phyloP scores from a whole-genome alignment of 2,113 vertebrate species.

The Delphinapterus leucas region DNA sequence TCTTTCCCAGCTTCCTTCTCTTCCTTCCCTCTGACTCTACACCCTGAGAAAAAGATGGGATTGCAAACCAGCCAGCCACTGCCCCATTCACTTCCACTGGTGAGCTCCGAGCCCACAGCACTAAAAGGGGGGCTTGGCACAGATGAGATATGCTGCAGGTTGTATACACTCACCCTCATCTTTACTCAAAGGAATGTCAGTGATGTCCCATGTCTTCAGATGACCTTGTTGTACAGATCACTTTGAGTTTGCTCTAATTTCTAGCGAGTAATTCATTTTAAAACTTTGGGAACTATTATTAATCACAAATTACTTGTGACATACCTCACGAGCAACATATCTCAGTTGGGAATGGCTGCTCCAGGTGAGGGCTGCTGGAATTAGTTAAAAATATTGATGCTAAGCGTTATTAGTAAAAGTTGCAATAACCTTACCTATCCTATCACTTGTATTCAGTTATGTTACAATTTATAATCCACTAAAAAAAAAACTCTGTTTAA shows the following conservation, averaged over 20 bases:
- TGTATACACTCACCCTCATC: neutral
- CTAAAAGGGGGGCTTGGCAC: neutral
- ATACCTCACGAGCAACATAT: neutral
- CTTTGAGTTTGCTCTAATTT: conserved; percentile 11
- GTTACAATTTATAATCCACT: neutral
- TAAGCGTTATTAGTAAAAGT: neutral
- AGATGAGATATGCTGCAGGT: neutral
- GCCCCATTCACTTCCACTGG: neutral
- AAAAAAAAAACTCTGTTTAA: neutral
- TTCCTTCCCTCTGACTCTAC: neutral
- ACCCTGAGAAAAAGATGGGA: neutral
- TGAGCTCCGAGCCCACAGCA: neutral
- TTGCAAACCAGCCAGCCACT: neutral
- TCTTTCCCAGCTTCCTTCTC: neutral
- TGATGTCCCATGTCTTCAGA: neutral
- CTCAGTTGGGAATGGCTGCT: neutral
- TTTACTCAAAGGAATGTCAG: neutral
- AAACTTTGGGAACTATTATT: neutral
- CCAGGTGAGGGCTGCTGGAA: neutral
- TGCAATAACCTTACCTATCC: neutral
- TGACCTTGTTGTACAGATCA: neutral
- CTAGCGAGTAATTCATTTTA: conserved; percentile 40
- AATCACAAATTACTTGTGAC: conserved; percentile 19
- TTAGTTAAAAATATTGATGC: neutral
- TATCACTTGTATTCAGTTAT: neutral